Evolutionary conservation across 2,888 invertebrate species (phyloP).

Genomic region (Pyralis farinalis): DNA sequence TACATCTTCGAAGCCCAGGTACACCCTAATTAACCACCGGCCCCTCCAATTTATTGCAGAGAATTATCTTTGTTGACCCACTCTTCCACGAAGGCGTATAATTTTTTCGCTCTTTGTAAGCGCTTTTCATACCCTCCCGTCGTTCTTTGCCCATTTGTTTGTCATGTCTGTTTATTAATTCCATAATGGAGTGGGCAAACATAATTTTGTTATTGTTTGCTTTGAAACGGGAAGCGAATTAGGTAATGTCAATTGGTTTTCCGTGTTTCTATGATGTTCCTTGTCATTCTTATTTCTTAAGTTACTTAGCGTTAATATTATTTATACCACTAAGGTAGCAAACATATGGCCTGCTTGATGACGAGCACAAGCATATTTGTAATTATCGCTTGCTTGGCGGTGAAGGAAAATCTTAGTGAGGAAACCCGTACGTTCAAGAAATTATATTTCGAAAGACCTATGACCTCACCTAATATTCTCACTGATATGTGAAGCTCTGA

Average conservation of each 20-base stretch:
- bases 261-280: too few species aligned
- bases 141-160: neutral
- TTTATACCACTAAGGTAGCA: too few species aligned
- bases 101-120: constrained; percentile 31
- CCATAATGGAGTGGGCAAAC: constrained; percentile 1
- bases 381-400: too few species aligned
- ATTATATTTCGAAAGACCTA: too few species aligned
- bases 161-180: constrained; percentile 1
- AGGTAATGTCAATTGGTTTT: neutral
- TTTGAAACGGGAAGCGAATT: neutral
- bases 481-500: too few species aligned
- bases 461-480: too few species aligned
- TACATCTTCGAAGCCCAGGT: constrained; percentile 44
- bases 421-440: too few species aligned
- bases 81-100: constrained; percentile 44
- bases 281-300: too few species aligned
- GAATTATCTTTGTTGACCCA: constrained; percentile 72
- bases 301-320: too few species aligned
- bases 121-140: neutral
- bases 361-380: too few species aligned
- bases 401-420: too few species aligned
- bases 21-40: constrained; percentile 49
- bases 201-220: neutral
- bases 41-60: constrained; percentile 59
- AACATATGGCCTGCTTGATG: too few species aligned